A percentile compares a stretch with the other conserved stretches of the same genome.
Evolutionary conservation across 1,140 invertebrate species (phyloP).

Genomic region (Camponotus vicinus): DNA sequence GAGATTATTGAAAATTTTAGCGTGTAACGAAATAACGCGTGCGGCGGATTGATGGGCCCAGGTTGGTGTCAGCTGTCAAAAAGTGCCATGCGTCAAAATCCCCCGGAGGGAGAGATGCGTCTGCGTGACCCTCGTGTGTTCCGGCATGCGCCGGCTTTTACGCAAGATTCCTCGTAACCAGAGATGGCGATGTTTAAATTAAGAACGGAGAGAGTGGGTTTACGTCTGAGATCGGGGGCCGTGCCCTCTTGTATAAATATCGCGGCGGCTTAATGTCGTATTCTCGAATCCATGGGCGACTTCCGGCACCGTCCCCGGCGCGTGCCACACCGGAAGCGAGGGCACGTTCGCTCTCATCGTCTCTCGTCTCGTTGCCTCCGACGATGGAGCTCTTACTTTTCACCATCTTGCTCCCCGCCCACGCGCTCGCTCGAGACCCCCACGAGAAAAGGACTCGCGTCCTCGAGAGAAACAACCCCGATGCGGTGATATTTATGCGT

Average conservation of each 20-base stretch:
- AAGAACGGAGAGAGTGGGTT: slow-evolving; percentile 43
- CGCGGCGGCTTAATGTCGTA: slow-evolving; percentile 35
- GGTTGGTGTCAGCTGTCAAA: not conserved
- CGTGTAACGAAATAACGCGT: slow-evolving; percentile 7
- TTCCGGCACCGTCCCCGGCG: slow-evolving; percentile 74
- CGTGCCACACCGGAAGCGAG: slow-evolving; percentile 80
- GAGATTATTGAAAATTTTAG: not conserved
- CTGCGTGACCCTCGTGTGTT: slow-evolving; percentile 21
- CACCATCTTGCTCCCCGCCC: slow-evolving; percentile 43
- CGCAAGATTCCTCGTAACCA: slow-evolving; percentile 22
- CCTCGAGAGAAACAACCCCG: slow-evolving; percentile 42
- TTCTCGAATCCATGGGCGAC: slow-evolving; percentile 69
- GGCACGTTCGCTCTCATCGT: slow-evolving; percentile 45
- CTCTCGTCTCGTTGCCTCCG: slow-evolving; percentile 77
- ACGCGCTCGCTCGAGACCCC: slow-evolving; percentile 12
- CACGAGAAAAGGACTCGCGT: slow-evolving; percentile 36
- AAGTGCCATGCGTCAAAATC: not conserved
- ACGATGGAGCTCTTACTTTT: slow-evolving; percentile 31
- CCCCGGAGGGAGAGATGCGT: not conserved
- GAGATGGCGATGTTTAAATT: slow-evolving; percentile 58
- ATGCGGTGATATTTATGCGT: slow-evolving; percentile 63
- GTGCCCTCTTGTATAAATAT: slow-evolving; percentile 72
- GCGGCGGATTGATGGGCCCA: not conserved
- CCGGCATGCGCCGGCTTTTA: slow-evolving; percentile 35
- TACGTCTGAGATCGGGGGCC: slow-evolving; percentile 17